A percentile compares a stretch with the other conserved stretches of the same genome.
phyloP scores from a whole-genome alignment of 2,113 vertebrate genomes.

The Prolemur simus region DNA sequence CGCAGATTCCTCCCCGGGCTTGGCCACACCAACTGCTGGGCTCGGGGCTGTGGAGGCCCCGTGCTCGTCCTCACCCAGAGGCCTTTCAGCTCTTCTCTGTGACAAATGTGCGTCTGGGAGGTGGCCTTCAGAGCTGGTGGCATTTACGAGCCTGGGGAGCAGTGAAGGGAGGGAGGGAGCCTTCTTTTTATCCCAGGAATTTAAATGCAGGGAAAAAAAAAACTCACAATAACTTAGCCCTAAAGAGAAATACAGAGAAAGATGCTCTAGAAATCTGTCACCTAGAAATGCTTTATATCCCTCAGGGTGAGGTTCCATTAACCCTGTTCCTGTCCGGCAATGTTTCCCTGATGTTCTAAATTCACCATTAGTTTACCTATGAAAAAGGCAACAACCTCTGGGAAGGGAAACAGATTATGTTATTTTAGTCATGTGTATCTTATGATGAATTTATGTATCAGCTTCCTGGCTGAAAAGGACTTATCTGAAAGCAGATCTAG shows the following conservation, averaged over 20 bases:
- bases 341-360: not conserved
- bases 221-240: not conserved
- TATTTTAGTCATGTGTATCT: not conserved
- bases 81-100: not conserved
- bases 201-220: not conserved
- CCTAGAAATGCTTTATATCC: not conserved
- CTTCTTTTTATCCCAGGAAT: not conserved
- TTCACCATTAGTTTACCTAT: not conserved
- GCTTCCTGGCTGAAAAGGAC: not conserved
- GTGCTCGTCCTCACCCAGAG: not conserved
- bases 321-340: not conserved
- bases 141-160: not conserved
- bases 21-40: not conserved
- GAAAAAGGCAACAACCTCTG: not conserved
- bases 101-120: not conserved
- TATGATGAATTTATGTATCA: not conserved
- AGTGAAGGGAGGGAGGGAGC: not conserved
- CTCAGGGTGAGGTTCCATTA: not conserved
- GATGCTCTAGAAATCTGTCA: not conserved
- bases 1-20: conserved; percentile 11
- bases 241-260: not conserved
- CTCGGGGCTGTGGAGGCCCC: not conserved
- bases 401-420: not conserved
- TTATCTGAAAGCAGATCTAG: not conserved
- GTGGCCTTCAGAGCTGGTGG: not conserved